These are phyloP conservation scores for Drosophila yakuba DNA, from an alignment of 1,140 invertebrate species.

Conservation along the genomic window DNA sequence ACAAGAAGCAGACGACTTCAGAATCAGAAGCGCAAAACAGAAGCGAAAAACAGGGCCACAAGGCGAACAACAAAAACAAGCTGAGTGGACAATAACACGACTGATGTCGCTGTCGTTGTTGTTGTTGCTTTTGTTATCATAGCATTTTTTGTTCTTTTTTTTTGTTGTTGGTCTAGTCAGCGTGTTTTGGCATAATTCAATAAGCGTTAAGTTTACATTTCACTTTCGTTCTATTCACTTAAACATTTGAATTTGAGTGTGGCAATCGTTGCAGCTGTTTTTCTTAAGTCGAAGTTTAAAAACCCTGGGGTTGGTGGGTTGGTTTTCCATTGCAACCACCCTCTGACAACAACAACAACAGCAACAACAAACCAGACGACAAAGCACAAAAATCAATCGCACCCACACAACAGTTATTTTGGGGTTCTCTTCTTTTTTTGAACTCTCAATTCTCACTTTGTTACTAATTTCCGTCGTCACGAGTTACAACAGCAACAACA, in stretches of 20 bases:
- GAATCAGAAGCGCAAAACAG: slow-evolving; percentile 45
- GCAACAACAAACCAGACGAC: slow-evolving; percentile 41
- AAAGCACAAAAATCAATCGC: slow-evolving; percentile 67
- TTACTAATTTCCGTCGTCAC: slow-evolving; percentile 34
- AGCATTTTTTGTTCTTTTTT: not conserved
- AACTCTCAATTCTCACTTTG: not conserved
- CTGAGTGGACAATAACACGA: slow-evolving; percentile 37
- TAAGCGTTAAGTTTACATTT: slow-evolving; percentile 20
- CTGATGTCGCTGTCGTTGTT: not conserved
- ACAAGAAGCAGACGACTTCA: slow-evolving; percentile 4
- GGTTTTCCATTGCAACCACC: slow-evolving; percentile 19
- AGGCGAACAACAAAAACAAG: slow-evolving; percentile 39
- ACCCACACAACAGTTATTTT: slow-evolving; percentile 1
- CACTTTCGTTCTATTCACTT: not conserved
- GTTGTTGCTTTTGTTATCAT: not conserved
- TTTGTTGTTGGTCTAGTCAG: slow-evolving; percentile 20
- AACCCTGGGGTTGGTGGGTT: slow-evolving; percentile 1
- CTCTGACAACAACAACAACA: slow-evolving; percentile 23
- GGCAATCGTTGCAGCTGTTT: slow-evolving; percentile 42
- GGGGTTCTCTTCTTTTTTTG: too few species aligned
- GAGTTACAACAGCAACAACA: slow-evolving; percentile 26
- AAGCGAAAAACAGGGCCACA: slow-evolving; percentile 7
- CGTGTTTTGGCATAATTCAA: slow-evolving; percentile 34
- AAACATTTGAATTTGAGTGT: slow-evolving; percentile 1
- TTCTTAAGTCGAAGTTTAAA: not conserved